phyloP scores from a whole-genome alignment of 2,888 invertebrate species.

The Nymphalis polychloros region DNA sequence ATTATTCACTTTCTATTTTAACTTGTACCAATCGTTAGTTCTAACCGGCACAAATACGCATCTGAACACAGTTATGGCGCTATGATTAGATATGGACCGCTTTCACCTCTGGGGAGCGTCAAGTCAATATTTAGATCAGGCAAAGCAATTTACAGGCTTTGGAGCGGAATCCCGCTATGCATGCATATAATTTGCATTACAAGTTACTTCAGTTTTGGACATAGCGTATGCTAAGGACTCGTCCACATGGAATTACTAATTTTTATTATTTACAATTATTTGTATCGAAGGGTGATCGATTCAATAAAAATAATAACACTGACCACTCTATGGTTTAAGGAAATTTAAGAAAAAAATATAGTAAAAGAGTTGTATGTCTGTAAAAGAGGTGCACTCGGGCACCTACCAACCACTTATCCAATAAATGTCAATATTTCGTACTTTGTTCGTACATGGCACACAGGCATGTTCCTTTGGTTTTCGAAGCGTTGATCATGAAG shows the following conservation, averaged over 20 bases:
- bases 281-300: no score
- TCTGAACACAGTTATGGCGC: constrained; percentile 32
- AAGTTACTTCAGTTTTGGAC: constrained; percentile 46
- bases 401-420: no score
- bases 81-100: constrained; percentile 41
- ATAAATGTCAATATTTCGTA: no score
- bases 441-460: no score
- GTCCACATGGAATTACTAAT: neutral
- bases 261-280: neutral
- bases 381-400: no score
- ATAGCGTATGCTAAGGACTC: neutral
- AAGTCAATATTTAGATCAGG: constrained; percentile 54
- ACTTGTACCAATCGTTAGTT: neutral
- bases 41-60: constrained; percentile 3
- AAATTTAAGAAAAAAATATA: no score
- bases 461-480: no score
- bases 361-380: no score
- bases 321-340: no score
- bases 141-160: constrained; percentile 45
- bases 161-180: constrained; percentile 44
- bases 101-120: constrained; percentile 43
- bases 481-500: no score
- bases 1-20: neutral
- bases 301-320: no score
- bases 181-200: constrained; percentile 53